Percentiles rank a stretch among this genome's conserved stretches.
These are phyloP conservation scores for Dermolepida albohirtum DNA, from an alignment of 2,888 invertebrate genomes.

Conservation along the genomic window DNA sequence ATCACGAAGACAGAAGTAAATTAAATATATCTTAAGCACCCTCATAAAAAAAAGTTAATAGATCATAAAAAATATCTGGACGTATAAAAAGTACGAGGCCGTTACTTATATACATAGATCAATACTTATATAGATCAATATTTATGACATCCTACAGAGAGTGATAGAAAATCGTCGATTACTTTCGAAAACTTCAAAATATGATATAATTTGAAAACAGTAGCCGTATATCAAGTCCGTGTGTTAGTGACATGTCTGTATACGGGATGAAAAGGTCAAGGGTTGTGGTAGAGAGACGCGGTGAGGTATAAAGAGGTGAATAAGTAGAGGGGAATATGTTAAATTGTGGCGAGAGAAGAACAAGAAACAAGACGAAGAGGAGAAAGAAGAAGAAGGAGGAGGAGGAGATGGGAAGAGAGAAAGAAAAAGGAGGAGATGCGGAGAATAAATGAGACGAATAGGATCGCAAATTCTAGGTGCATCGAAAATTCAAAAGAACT, in stretches of 20 bases:
- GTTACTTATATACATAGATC: slow-evolving; percentile 35
- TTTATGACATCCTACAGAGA: slow-evolving; percentile 7
- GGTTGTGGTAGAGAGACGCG: slow-evolving; percentile 18
- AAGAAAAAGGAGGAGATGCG: not conserved
- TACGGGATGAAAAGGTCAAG: slow-evolving; percentile 31
- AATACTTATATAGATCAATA: slow-evolving; percentile 29
- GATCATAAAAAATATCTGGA: slow-evolving; percentile 31
- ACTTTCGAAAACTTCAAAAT: slow-evolving; percentile 23
- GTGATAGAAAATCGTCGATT: slow-evolving; percentile 7
- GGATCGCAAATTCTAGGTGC: slow-evolving; percentile 35
- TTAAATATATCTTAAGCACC: slow-evolving; percentile 30
- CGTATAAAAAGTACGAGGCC: slow-evolving; percentile 28
- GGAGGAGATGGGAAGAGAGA: not conserved
- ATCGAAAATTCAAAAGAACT: slow-evolving; percentile 35
- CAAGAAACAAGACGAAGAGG: not conserved
- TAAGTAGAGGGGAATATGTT: slow-evolving; percentile 9
- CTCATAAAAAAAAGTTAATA: slow-evolving; percentile 34
- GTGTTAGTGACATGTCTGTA: slow-evolving; percentile 20
- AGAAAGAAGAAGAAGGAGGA: not conserved
- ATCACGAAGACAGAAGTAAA: slow-evolving; percentile 33
- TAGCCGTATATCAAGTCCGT: slow-evolving; percentile 23
- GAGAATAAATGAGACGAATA: slow-evolving; percentile 27
- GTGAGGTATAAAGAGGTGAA: slow-evolving; percentile 24
- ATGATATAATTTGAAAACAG: slow-evolving; percentile 26
- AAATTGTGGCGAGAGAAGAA: not conserved